These are phyloP conservation scores for Spea bombifrons DNA, from an alignment of 2,113 vertebrate genomes.

Conservation along the genomic window DNA sequence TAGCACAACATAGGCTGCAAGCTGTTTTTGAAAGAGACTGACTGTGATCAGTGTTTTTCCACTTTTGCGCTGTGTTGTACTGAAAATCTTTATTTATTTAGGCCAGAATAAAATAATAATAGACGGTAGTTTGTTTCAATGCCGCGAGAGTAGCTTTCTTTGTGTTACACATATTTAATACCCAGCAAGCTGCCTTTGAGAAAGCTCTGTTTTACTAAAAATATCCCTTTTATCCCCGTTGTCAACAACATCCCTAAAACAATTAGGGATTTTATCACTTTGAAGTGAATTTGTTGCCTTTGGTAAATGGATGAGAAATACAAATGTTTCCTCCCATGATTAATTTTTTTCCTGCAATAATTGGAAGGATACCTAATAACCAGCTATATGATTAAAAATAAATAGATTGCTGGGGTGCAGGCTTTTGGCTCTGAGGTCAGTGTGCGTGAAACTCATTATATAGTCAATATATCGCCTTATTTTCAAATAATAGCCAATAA, in stretches of 20 bases:
- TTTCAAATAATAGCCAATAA: no score
- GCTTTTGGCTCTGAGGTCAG: not conserved
- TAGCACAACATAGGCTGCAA: conserved; percentile 17
- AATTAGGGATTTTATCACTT: conserved; percentile 30
- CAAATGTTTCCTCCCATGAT: not conserved
- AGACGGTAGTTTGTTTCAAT: conserved; percentile 32
- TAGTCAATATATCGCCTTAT: no score
- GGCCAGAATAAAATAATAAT: conserved; percentile 38
- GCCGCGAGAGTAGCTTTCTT: conserved; percentile 33
- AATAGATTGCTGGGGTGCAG: not conserved
- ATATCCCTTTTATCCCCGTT: conserved; percentile 39
- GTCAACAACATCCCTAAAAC: conserved; percentile 31
- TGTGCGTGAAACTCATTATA: no score
- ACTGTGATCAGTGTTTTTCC: conserved; percentile 22
- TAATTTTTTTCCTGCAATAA: not conserved
- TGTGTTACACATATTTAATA: conserved; percentile 25
- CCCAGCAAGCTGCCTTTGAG: conserved; percentile 31
- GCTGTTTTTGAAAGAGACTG: conserved; percentile 49
- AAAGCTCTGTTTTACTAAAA: conserved; percentile 37
- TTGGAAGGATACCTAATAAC: not conserved
- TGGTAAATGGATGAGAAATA: not conserved
- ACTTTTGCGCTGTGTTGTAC: conserved; percentile 31
- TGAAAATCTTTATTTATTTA: conserved; percentile 24
- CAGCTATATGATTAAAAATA: not conserved
- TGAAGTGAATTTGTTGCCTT: conserved; percentile 4